Percentiles rank a stretch among this genome's conserved stretches.
Conservation (phyloP, 1,140 invertebrate genomes). For the Conus ventricosus region DNA sequence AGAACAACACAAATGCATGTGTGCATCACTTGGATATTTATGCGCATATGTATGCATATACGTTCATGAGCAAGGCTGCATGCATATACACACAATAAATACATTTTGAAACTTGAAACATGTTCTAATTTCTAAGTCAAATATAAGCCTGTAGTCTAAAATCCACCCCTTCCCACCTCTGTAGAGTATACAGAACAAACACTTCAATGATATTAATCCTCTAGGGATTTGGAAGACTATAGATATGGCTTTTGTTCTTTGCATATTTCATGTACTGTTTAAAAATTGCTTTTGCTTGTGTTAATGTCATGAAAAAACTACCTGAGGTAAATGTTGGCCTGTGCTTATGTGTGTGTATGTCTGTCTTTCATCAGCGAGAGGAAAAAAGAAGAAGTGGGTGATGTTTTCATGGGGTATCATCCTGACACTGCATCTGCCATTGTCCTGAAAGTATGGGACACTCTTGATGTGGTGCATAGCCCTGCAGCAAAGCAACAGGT, state of each 20-base stretch:
- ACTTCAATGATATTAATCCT: no score
- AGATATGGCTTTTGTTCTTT: not conserved
- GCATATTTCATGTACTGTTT: not conserved
- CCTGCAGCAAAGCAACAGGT: not conserved
- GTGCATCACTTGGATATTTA: not conserved
- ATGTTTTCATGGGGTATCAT: conserved; percentile 67
- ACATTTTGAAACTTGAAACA: not conserved
- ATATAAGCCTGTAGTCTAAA: no score
- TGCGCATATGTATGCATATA: no score
- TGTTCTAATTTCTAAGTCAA: no score
- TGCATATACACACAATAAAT: not conserved
- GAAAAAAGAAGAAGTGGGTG: conserved; percentile 33
- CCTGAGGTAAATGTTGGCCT: no score
- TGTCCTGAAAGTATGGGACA: conserved; percentile 58
- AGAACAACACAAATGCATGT: no score
- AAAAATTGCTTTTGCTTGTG: no score
- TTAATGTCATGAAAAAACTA: no score
- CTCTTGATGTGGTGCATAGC: not conserved
- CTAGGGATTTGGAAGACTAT: no score
- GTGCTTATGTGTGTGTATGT: not conserved
- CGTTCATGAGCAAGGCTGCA: not conserved
- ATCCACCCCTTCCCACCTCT: no score
- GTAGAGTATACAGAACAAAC: no score
- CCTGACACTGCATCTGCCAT: conserved; percentile 64
- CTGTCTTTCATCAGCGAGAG: not conserved